These are phyloP conservation scores for Crenuchus spilurus DNA, from an alignment of 2,797 vertebrate species.

Conservation along the genomic window DNA sequence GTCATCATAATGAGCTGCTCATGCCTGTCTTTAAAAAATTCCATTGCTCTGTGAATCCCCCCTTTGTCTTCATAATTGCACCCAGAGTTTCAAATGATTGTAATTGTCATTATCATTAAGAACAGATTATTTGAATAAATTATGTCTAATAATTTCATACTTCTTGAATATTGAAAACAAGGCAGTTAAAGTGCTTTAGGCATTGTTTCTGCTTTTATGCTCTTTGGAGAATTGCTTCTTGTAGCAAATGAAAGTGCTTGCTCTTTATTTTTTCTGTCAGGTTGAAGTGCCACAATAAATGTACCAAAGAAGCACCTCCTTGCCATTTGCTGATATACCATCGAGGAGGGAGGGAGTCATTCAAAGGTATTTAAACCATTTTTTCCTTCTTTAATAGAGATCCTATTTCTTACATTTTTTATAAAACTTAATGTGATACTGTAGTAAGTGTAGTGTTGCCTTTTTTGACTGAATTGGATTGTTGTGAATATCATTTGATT, in stretches of 20 bases:
- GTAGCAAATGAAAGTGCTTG: constrained; percentile 8
- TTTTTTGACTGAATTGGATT: too few species aligned
- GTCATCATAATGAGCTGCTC: not conserved
- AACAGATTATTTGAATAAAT: constrained; percentile 59
- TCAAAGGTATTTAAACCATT: constrained; percentile 68
- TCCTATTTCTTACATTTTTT: not conserved
- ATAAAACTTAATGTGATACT: not conserved
- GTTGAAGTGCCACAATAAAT: constrained; percentile 99
- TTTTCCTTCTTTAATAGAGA: constrained; percentile 2
- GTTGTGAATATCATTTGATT: too few species aligned
- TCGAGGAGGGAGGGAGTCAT: constrained; percentile 86
- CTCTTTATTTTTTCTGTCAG: constrained; percentile 66
- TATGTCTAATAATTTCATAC: constrained; percentile 42
- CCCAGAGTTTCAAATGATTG: constrained; percentile 36
- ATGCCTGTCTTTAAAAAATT: not conserved
- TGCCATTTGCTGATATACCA: constrained; percentile 98
- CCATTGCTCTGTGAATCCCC: constrained; percentile 21
- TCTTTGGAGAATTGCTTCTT: constrained; percentile 23
- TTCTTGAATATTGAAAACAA: constrained; percentile 45
- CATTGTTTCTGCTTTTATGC: not conserved
- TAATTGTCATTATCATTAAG: constrained; percentile 55
- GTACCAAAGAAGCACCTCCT: constrained; percentile 99
- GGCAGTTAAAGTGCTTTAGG: constrained; percentile 34
- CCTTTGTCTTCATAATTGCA: constrained; percentile 25
- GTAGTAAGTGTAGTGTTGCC: not conserved